phyloP scores from a whole-genome alignment of 2,797 vertebrate genomes.

The Mormyrus proboscirostris region DNA sequence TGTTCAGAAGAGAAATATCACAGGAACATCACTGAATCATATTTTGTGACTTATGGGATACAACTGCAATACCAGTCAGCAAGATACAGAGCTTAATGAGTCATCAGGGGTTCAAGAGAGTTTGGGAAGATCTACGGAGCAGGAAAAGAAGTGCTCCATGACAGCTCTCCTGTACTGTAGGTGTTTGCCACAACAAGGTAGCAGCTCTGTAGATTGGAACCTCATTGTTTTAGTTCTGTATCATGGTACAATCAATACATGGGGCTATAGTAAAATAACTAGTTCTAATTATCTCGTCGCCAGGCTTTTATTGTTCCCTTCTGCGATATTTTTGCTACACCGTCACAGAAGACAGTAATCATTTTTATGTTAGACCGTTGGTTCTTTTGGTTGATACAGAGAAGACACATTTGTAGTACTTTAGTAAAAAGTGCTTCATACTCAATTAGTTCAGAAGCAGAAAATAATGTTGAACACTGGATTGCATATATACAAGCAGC shows the following conservation, averaged over 20 bases:
- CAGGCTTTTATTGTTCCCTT: neutral
- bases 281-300: neutral
- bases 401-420: neutral
- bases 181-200: neutral
- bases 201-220: neutral
- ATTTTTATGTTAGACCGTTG: neutral
- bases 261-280: neutral
- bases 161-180: neutral
- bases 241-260: neutral
- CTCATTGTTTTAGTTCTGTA: neutral
- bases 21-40: neutral
- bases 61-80: neutral
- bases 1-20: constrained; percentile 33
- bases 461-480: neutral
- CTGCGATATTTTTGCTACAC: neutral
- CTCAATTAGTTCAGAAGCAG: neutral
- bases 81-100: neutral
- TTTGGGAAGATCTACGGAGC: neutral
- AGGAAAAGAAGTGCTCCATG: neutral
- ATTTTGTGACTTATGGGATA: neutral
- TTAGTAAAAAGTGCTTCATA: neutral
- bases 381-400: neutral
- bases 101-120: neutral
- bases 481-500: neutral
- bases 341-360: neutral